Percentiles rank a stretch among this genome's conserved stretches.
Evolutionary conservation across 2,113 vertebrate genomes (phyloP).

Genomic region (Urocolius indicus): DNA sequence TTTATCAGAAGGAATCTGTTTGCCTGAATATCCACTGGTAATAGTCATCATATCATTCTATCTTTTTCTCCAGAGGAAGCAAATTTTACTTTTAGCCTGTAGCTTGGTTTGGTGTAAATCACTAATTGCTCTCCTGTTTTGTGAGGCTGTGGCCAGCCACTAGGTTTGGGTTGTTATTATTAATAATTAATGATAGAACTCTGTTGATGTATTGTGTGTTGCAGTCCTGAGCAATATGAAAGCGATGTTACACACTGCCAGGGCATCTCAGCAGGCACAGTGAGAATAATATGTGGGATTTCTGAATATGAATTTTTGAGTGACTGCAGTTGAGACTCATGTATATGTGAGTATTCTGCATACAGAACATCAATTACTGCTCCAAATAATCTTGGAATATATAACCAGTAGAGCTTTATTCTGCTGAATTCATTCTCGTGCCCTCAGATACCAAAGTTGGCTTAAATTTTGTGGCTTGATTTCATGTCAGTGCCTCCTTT

Average conservation of each 20-base stretch:
- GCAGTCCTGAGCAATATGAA: not conserved
- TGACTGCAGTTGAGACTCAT: not conserved
- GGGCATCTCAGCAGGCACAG: not conserved
- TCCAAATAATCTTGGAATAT: not conserved
- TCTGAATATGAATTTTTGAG: not conserved
- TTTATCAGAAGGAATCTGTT: slow-evolving; percentile 4
- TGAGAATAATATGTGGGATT: not conserved
- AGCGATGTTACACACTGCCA: not conserved
- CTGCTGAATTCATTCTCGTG: not conserved
- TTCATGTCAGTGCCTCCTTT: not conserved
- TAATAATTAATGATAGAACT: not conserved
- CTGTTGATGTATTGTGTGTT: not conserved
- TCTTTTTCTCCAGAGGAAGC: slow-evolving; percentile 30
- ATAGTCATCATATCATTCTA: not conserved
- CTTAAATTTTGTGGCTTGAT: not conserved
- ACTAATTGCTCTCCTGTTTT: slow-evolving; percentile 32
- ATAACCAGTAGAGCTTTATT: not conserved
- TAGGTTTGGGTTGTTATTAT: not conserved
- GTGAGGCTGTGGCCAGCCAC: not conserved
- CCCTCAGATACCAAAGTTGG: not conserved
- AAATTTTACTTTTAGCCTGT: not conserved
- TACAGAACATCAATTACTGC: not conserved
- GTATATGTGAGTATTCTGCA: not conserved
- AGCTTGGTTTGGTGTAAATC: not conserved
- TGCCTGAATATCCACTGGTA: not conserved